A percentile compares a stretch with the other conserved stretches of the same genome.
These are phyloP conservation scores for Empis livida DNA, from an alignment of 2,888 invertebrate genomes.

Conservation along the genomic window DNA sequence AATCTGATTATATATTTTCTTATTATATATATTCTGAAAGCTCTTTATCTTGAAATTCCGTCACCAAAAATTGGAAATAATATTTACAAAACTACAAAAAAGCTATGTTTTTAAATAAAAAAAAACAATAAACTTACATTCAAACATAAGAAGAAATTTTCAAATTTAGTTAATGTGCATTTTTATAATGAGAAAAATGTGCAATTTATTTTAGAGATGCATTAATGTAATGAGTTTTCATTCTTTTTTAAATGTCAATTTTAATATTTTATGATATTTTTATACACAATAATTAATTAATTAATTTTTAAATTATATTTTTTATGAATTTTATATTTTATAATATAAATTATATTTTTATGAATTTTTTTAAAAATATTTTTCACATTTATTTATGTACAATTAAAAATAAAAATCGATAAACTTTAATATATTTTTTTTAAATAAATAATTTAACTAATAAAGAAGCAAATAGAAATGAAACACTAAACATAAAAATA, in stretches of 20 bases:
- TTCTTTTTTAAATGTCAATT: too few relatives aligned
- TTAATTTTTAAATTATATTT: too few relatives aligned
- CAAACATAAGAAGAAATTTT: neutral
- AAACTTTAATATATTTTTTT: too few relatives aligned
- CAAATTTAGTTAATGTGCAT: neutral
- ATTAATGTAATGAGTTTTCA: neutral
- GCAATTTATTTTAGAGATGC: neutral
- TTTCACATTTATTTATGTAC: too few relatives aligned
- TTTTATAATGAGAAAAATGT: neutral
- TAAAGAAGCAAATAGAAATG: constrained; percentile 5
- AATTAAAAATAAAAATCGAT: too few relatives aligned
- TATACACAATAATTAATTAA: neutral
- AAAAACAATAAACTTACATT: neutral
- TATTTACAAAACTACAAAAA: too few relatives aligned
- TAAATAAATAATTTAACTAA: neutral
- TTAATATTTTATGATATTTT: neutral
- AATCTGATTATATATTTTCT: too few relatives aligned
- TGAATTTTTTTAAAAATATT: neutral
- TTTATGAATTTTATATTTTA: neutral
- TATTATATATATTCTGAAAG: too few relatives aligned
- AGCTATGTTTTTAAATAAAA: neutral
- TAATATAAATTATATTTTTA: neutral
- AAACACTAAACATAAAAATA: constrained; percentile 9
- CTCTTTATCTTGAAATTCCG: neutral
- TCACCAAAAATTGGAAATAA: neutral